These are phyloP conservation scores for Pipa parva DNA, from an alignment of 2,113 vertebrate genomes.

Conservation along the genomic window DNA sequence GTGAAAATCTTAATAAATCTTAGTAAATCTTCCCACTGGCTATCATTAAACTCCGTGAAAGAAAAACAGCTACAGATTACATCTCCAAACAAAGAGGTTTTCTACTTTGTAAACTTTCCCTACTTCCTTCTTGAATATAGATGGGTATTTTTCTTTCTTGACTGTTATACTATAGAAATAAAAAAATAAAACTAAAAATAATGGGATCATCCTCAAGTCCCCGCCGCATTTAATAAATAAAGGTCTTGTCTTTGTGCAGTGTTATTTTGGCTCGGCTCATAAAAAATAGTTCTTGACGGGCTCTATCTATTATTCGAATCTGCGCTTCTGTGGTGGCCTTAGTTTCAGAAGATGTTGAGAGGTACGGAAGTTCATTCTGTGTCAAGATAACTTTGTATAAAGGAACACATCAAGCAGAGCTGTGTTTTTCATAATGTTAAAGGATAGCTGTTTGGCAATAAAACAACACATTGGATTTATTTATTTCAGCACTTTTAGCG, in stretches of 20 bases:
- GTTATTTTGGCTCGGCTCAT: neutral
- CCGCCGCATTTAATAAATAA: neutral
- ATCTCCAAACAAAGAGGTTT: neutral
- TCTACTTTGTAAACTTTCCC: neutral
- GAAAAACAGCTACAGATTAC: neutral
- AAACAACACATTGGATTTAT: no score
- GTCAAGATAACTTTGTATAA: no score
- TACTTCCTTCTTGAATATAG: neutral
- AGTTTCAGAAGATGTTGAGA: no score
- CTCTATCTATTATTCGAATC: slow-evolving; percentile 1
- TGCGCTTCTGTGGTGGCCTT: accelerated
- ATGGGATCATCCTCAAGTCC: accelerated
- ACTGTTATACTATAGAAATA: neutral
- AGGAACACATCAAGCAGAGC: no score
- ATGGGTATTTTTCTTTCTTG: neutral
- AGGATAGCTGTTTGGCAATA: no score
- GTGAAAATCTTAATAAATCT: no score
- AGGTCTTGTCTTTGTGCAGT: accelerated
- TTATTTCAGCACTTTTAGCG: no score
- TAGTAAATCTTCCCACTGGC: neutral
- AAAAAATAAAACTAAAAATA: no score
- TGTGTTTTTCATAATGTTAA: no score
- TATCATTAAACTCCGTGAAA: neutral
- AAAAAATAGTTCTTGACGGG: slow-evolving; percentile 22
- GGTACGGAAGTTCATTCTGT: no score